Conservation (phyloP, 1,140 invertebrate species). For the Drosophila mauritiana region DNA sequence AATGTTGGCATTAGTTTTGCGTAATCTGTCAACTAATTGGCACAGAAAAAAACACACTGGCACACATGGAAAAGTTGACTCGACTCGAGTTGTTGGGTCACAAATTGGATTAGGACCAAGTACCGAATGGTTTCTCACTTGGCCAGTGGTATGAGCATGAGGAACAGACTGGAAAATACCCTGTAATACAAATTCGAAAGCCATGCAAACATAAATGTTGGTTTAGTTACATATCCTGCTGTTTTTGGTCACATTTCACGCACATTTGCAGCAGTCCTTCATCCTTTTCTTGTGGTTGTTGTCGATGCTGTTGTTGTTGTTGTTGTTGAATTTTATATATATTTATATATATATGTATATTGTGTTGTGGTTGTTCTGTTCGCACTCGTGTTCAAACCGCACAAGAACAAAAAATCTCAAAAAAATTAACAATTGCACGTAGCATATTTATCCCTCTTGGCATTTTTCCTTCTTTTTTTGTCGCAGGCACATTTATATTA, state of each 20-base stretch:
- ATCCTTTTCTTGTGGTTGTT: slow-evolving; percentile 21
- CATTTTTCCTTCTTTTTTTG: not conserved
- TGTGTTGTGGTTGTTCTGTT: slow-evolving; percentile 23
- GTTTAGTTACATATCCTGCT: not conserved
- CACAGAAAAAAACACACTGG: slow-evolving; percentile 33
- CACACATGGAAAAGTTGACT: slow-evolving; percentile 7
- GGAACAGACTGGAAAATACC: too few relatives aligned
- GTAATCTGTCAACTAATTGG: slow-evolving; percentile 81
- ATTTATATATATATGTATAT: not conserved
- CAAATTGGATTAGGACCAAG: slow-evolving; percentile 75
- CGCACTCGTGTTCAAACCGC: slow-evolving; percentile 46
- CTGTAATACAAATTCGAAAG: too few relatives aligned
- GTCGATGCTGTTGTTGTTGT: slow-evolving; percentile 1
- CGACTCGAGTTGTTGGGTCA: slow-evolving; percentile 28
- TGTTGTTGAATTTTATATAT: slow-evolving; percentile 6
- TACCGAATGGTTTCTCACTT: slow-evolving; percentile 43
- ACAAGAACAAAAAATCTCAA: slow-evolving; percentile 39
- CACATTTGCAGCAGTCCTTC: slow-evolving; percentile 42
- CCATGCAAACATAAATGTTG: not conserved
- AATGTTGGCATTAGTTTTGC: slow-evolving; percentile 69
- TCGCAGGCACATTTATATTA: slow-evolving; percentile 16
- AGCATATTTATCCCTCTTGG: not conserved
- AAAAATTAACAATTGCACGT: slow-evolving; percentile 23
- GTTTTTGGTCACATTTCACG: slow-evolving; percentile 27
- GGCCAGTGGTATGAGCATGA: too few relatives aligned